phyloP scores from a whole-genome alignment of 2,797 vertebrate species.

The Onychomys arenicola region DNA sequence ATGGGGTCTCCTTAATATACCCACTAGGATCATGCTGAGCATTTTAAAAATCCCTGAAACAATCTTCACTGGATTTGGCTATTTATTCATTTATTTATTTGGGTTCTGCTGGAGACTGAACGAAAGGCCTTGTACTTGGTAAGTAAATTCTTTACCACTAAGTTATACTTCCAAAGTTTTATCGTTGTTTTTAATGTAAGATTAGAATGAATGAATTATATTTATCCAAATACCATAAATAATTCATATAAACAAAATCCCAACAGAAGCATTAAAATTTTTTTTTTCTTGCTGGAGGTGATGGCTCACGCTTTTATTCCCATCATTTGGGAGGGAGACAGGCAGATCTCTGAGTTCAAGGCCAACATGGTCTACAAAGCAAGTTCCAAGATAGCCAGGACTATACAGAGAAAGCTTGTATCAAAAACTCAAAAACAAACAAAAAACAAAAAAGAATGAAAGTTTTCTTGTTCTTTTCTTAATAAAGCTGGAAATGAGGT shows the following conservation, averaged over 20 bases:
- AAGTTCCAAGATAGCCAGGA: background rate
- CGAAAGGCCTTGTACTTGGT: too few species aligned
- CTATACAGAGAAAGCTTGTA: background rate
- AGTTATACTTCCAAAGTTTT: background rate
- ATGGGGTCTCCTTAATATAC: background rate
- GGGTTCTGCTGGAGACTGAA: background rate
- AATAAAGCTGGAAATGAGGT: slow-evolving; percentile 25
- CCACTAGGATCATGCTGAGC: background rate
- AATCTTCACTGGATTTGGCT: background rate
- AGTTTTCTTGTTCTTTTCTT: slow-evolving; percentile 3
- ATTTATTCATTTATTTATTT: background rate
- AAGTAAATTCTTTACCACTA: background rate
- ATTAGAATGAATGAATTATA: background rate
- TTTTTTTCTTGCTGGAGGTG: background rate
- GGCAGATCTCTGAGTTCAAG: background rate
- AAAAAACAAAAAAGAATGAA: background rate
- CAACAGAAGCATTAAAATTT: slow-evolving; percentile 40
- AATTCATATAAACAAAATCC: background rate
- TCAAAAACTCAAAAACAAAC: background rate
- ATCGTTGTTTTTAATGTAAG: background rate
- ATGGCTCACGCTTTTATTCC: background rate
- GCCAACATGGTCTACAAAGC: background rate
- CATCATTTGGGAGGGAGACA: background rate
- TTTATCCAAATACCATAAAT: slow-evolving; percentile 36
- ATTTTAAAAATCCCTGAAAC: slow-evolving; percentile 15